These are phyloP conservation scores for Thymelicus acteon DNA, from an alignment of 2,888 invertebrate species.

Conservation along the genomic window DNA sequence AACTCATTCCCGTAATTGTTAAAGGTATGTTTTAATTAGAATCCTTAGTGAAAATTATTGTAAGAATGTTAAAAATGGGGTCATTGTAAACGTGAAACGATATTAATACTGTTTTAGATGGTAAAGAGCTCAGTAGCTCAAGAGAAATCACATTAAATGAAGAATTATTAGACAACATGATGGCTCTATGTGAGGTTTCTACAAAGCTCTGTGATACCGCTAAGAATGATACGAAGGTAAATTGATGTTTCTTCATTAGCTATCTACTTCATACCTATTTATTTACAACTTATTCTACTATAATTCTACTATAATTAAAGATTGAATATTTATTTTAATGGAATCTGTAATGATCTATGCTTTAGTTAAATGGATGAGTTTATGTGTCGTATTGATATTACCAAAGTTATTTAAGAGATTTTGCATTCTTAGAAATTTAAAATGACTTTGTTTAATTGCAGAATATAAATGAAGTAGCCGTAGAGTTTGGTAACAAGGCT, in stretches of 20 bases:
- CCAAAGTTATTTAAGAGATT: too few relatives aligned
- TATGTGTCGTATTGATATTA: too few relatives aligned
- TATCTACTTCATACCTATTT: too few relatives aligned
- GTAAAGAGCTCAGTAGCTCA: constrained; percentile 50
- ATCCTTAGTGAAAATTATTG: neutral
- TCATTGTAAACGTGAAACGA: too few relatives aligned
- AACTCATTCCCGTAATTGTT: constrained; percentile 53
- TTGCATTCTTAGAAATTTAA: neutral
- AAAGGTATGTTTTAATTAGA: constrained; percentile 51
- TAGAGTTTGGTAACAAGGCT: constrained; percentile 59
- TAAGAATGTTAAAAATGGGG: too few relatives aligned
- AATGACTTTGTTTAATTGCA: constrained; percentile 40
- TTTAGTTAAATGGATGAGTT: too few relatives aligned
- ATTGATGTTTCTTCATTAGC: neutral
- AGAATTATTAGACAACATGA: constrained; percentile 54
- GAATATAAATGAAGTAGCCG: constrained; percentile 61
- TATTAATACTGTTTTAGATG: constrained; percentile 48
- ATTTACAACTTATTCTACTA: too few relatives aligned
- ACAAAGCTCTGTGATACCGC: constrained; percentile 53
- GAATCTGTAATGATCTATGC: too few relatives aligned
- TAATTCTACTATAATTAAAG: too few relatives aligned
- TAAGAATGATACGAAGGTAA: constrained; percentile 54
- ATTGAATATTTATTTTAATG: too few relatives aligned
- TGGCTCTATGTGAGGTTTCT: constrained; percentile 54
- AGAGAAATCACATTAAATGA: constrained; percentile 48